These are phyloP conservation scores for Clusia tigrina DNA, from an alignment of 2,888 invertebrate species.

Conservation along the genomic window DNA sequence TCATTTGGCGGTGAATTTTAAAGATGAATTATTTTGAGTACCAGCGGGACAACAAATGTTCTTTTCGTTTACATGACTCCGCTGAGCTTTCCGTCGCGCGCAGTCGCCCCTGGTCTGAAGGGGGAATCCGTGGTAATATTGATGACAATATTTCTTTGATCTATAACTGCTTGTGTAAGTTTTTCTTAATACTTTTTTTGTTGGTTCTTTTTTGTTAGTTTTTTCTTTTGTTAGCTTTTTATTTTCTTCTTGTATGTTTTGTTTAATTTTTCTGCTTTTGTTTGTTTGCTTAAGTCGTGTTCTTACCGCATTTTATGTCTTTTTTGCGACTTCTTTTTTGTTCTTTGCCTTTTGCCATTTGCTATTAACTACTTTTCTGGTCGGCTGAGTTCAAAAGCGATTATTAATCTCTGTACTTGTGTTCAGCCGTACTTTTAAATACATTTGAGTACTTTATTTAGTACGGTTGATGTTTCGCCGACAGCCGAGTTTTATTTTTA, in stretches of 20 bases:
- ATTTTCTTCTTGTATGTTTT: background rate
- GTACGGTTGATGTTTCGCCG: conserved; percentile 57
- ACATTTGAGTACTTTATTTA: conserved; percentile 59
- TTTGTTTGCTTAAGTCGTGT: background rate
- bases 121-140: background rate
- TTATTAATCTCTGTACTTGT: conserved; percentile 60
- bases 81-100: background rate
- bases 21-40: background rate
- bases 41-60: background rate
- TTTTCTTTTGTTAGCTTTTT: background rate
- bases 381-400: conserved; percentile 61
- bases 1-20: background rate
- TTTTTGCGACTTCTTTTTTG: conserved; percentile 25
- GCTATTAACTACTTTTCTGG: conserved; percentile 59
- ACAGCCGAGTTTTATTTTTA: conserved; percentile 34
- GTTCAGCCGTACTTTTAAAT: conserved; percentile 57
- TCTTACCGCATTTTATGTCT: conserved; percentile 23
- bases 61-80: background rate
- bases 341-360: conserved; percentile 34
- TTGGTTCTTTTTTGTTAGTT: background rate
- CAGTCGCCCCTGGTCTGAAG: background rate
- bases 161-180: background rate
- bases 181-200: conserved; percentile 3
- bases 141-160: conserved; percentile 8
- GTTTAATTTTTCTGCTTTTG: background rate